phyloP scores from a whole-genome alignment of 2,888 invertebrate genomes.

The Nomada ruficornis region DNA sequence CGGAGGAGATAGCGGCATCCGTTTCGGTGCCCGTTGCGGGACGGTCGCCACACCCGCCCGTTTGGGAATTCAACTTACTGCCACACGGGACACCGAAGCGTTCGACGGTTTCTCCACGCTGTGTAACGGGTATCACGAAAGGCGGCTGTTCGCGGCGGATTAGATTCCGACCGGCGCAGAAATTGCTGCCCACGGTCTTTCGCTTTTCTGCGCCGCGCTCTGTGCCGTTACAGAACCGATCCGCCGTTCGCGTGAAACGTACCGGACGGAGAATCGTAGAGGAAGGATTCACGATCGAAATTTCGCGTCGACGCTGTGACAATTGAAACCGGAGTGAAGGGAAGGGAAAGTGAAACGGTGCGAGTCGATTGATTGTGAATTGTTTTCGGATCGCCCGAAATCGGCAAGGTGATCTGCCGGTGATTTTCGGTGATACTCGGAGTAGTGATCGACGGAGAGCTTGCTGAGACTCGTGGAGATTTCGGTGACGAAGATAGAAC shows the following conservation, averaged over 20 bases:
- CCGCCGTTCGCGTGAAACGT: slow-evolving; percentile 37
- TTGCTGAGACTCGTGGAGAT: too few species aligned
- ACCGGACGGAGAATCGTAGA: neutral
- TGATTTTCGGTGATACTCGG: neutral
- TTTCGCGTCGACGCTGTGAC: neutral
- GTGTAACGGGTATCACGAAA: slow-evolving; percentile 73
- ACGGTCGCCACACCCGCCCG: slow-evolving; percentile 84
- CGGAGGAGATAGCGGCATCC: slow-evolving; percentile 74
- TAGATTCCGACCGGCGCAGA: slow-evolving; percentile 67
- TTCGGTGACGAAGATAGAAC: too few species aligned
- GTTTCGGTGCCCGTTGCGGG: slow-evolving; percentile 82
- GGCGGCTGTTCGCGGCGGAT: slow-evolving; percentile 69
- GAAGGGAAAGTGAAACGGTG: neutral
- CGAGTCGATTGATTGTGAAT: neutral
- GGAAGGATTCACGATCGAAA: neutral
- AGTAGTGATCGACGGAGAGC: neutral
- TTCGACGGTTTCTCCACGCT: slow-evolving; percentile 69
- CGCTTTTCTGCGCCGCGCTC: slow-evolving; percentile 36
- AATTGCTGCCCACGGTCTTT: slow-evolving; percentile 52
- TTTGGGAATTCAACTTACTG: slow-evolving; percentile 84
- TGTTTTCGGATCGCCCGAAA: neutral
- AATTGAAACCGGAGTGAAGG: neutral
- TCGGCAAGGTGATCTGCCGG: neutral
- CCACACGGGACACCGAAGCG: slow-evolving; percentile 71
- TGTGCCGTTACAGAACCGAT: slow-evolving; percentile 40